Evolutionary conservation across 2,797 vertebrate species (phyloP).

Genomic region (Eupleurogrammus muticus): DNA sequence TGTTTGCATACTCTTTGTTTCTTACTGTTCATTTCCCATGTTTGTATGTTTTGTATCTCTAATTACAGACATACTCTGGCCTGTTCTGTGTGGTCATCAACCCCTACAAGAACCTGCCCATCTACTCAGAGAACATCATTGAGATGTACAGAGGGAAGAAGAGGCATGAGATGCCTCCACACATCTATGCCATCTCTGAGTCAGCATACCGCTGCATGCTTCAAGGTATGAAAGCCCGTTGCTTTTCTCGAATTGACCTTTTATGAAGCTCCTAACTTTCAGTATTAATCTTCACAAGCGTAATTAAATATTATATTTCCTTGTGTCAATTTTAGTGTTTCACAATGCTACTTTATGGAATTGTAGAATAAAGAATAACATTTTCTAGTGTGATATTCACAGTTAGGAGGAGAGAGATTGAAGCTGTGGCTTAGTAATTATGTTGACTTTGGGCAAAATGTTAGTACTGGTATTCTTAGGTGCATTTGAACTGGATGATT

Average conservation of each 20-base stretch:
- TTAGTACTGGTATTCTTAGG: background rate
- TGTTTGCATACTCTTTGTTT: background rate
- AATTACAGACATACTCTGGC: constrained; percentile 93
- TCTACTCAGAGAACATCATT: constrained; percentile 97
- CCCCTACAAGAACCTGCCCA: constrained; percentile 98
- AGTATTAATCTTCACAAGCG: background rate
- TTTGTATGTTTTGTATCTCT: constrained; percentile 46
- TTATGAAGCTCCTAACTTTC: background rate
- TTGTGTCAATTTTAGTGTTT: background rate
- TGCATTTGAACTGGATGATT: background rate
- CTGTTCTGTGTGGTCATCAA: constrained; percentile 98
- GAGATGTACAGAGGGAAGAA: constrained; percentile 99
- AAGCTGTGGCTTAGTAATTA: background rate
- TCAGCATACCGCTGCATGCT: constrained; percentile 98
- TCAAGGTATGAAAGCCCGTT: constrained; percentile 87
- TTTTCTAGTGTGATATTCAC: no score
- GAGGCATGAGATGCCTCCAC: constrained; percentile 96
- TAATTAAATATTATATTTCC: background rate
- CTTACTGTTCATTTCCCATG: background rate
- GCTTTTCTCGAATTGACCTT: background rate
- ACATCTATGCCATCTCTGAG: constrained; percentile 97
- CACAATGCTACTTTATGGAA: background rate
- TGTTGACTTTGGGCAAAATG: background rate
- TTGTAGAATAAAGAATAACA: background rate
- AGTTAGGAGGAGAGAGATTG: background rate